Percentiles rank a stretch among this genome's conserved stretches.
Evolutionary conservation across 1,140 invertebrate species (phyloP).

Genomic region (Cyclina sinensis): DNA sequence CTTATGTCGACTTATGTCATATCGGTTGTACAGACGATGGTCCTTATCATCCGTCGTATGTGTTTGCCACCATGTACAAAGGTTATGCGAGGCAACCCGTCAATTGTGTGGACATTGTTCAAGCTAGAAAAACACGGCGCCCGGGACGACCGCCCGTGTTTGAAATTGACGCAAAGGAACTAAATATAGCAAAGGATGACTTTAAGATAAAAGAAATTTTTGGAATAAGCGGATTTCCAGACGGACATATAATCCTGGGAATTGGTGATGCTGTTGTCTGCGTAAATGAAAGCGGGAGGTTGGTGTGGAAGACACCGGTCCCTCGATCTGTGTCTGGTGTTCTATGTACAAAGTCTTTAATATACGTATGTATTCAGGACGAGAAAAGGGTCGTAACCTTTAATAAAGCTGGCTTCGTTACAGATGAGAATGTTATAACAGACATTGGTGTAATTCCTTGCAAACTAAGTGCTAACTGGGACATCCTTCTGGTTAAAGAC

Average conservation of each 20-base stretch:
- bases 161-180: slow-evolving; percentile 3
- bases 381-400: slow-evolving; percentile 51
- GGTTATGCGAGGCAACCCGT: slow-evolving; percentile 19
- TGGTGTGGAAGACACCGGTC: slow-evolving; percentile 49
- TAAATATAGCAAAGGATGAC: neutral
- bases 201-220: slow-evolving; percentile 32
- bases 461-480: slow-evolving; percentile 60
- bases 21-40: slow-evolving; percentile 24
- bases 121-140: slow-evolving; percentile 17
- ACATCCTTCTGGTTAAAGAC: slow-evolving; percentile 54
- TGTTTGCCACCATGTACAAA: slow-evolving; percentile 50
- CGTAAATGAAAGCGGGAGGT: slow-evolving; percentile 27
- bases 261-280: slow-evolving; percentile 39
- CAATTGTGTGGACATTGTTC: slow-evolving; percentile 54
- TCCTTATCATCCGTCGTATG: slow-evolving; percentile 18
- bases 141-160: slow-evolving; percentile 46
- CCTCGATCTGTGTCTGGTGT: slow-evolving; percentile 22
- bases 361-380: slow-evolving; percentile 52
- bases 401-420: slow-evolving; percentile 61
- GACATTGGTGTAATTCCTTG: slow-evolving; percentile 59
- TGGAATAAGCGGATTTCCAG: slow-evolving; percentile 50
- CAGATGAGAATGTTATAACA: slow-evolving; percentile 50
- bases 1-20: slow-evolving; percentile 48
- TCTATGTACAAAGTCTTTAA: slow-evolving; percentile 22
- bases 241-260: slow-evolving; percentile 43